Evolutionary conservation across 2,797 vertebrate species (phyloP), one percentile per base, ranked within the genome.

Genomic region (Catostomus latipinnis): DNA sequence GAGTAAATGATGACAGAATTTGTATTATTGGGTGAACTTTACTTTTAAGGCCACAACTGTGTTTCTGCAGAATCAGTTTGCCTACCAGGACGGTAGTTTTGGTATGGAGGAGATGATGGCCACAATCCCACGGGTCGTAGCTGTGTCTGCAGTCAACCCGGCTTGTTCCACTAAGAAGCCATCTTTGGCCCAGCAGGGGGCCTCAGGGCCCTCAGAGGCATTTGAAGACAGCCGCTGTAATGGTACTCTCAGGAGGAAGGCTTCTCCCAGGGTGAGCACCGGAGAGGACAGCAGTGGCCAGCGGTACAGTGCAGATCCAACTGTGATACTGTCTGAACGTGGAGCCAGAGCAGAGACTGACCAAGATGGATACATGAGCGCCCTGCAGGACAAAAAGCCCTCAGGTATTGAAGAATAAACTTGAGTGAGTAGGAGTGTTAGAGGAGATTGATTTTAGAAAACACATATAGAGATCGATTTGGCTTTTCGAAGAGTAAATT

Each of bases 261-360:
- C 82, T 72, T 90, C 94, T 10, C 90, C 94, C 1, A 93, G 95
- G 48, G 87, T 90, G 6, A 82, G 84, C 71, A 71, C 81, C 0
- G 73, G 80, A 43, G 97, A 99, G 16, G 98, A 99, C 72, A 95
- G 93, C 81, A 94, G 92, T 83, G 93, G 94, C 48, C 98, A 98
- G 91, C 95, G 98, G 16, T 99, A 99, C 92, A 98, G 97, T 0
- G 96, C 98, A 0, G 98, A 99, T 83, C 98, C 98, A 78, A 98
- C 96, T 0, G 91, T 94, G 67, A 95, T 97, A 73, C 90, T 96
- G 75, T 90, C 93, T 0, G 97, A 99, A 61, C 92, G 96, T 22
- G 94, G 86, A 1, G 81, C 90, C 22, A 92, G 96, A 81, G 94
- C 90, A 49, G 96, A 97, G 73, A 93, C 95, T 85, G 96, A 96